phyloP scores from a whole-genome alignment of 2,888 invertebrate species.

The Dicroscelio sp. region DNA sequence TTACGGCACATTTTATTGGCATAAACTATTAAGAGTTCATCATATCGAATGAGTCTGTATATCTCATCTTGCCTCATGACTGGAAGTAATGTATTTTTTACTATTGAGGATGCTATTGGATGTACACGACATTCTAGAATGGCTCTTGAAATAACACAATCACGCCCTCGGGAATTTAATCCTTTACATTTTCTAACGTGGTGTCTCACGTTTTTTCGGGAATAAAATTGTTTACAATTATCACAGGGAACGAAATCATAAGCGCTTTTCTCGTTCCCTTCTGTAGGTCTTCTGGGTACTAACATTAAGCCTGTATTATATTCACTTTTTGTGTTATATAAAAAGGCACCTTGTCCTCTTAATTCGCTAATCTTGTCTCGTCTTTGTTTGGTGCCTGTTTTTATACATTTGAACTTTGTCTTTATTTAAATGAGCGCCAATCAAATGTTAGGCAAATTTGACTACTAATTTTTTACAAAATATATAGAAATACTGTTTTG shows the following conservation, averaged over 20 bases:
- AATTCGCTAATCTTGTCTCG: not conserved
- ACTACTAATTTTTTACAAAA: not conserved
- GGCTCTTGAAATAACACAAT: not conserved
- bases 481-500: not conserved
- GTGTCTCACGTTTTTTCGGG: not conserved
- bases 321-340: not conserved
- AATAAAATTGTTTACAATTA: not conserved
- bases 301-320: not conserved
- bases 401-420: not conserved
- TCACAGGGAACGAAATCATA: not conserved
- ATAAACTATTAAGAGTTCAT: not conserved
- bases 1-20: conserved; percentile 9
- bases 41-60: not conserved
- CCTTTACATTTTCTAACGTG: not conserved
- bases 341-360: not conserved
- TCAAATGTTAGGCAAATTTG: not conserved
- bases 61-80: conserved; percentile 1
- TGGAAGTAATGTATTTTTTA: not conserved
- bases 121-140: not conserved
- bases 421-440: not conserved
- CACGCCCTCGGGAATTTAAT: not conserved
- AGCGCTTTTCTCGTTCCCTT: not conserved
- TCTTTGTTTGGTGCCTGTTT: not conserved
- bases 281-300: not conserved
- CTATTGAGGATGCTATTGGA: not conserved